These are phyloP conservation scores for Psettodes erumei DNA, from an alignment of 2,113 vertebrate genomes.

Conservation along the genomic window DNA sequence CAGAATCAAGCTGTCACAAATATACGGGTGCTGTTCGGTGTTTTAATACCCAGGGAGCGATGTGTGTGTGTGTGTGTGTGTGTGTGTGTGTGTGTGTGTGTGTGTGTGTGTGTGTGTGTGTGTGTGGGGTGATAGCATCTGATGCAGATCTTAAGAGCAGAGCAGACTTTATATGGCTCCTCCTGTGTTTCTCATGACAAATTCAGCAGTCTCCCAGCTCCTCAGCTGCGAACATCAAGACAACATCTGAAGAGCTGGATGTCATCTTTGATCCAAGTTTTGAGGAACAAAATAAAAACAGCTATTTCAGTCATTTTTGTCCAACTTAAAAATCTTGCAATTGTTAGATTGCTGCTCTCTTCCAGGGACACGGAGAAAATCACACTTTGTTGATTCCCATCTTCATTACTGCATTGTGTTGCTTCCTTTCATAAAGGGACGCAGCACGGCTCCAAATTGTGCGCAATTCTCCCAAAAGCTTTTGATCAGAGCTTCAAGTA, in stretches of 20 bases:
- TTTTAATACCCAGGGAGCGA: conserved; percentile 35
- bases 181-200: conserved; percentile 26
- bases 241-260: conserved; percentile 30
- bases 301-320: neutral
- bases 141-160: neutral
- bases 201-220: conserved; percentile 45
- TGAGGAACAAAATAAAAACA: neutral
- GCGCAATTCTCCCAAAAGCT: neutral
- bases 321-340: neutral
- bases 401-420: neutral
- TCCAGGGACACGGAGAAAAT: neutral
- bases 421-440: neutral
- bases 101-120: no score
- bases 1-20: conserved; percentile 51
- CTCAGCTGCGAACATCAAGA: conserved; percentile 20
- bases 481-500: neutral
- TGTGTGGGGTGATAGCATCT: no score
- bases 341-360: neutral
- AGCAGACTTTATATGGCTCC: neutral
- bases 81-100: no score
- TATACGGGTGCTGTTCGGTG: conserved; percentile 6
- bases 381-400: neutral
- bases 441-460: neutral
- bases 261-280: conserved; percentile 48
- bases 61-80: no score